Conservation (phyloP, 2,113 vertebrate genomes). For the Pitta sordida region DNA sequence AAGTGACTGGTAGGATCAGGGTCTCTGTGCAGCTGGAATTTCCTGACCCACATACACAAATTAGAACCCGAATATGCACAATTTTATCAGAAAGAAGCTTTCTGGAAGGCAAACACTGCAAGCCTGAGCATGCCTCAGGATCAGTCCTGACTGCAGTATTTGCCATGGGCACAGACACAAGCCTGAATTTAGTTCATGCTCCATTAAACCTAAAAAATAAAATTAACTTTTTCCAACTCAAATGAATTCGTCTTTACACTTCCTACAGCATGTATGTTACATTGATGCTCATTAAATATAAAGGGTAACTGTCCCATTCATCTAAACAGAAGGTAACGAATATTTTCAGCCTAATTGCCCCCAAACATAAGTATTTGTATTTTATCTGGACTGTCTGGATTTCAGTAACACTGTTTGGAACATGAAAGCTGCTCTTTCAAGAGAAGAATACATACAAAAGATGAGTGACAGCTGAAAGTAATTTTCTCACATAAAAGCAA, state of each 20-base stretch:
- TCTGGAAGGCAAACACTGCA: not conserved
- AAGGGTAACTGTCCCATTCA: not conserved
- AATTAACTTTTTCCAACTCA: not conserved
- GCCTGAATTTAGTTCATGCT: not conserved
- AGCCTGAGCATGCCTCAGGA: not conserved
- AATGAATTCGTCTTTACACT: not conserved
- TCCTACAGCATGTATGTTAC: not conserved
- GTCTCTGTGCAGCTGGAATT: not conserved
- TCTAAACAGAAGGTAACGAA: not conserved
- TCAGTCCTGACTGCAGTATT: not conserved
- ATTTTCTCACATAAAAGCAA: conserved; percentile 18
- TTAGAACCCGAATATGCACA: not conserved
- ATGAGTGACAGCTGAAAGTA: not conserved
- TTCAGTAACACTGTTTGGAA: not conserved
- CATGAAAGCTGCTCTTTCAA: not conserved
- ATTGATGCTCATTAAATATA: not conserved
- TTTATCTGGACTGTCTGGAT: not conserved
- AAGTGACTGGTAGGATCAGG: not conserved
- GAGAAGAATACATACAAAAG: not conserved
- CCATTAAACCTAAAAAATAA: not conserved
- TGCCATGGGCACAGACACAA: not conserved
- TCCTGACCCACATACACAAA: not conserved
- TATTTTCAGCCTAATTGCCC: not conserved
- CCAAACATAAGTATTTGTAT: not conserved
- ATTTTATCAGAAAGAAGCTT: not conserved